Evolutionary conservation across 2,888 invertebrate genomes (phyloP), one percentile per base, ranked within the genome.

Genomic region (Noctuana brunneofusca): DNA sequence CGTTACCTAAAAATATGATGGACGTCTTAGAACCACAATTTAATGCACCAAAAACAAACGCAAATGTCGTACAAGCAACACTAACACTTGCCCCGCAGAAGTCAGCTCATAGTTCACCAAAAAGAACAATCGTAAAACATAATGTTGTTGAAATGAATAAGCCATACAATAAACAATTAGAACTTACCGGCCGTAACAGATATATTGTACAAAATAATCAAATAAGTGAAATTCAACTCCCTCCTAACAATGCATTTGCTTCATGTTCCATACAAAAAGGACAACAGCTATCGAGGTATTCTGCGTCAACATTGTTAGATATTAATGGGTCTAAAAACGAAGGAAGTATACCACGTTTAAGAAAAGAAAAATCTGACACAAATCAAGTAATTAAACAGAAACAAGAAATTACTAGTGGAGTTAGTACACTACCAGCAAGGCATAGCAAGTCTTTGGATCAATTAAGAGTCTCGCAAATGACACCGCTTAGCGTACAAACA

Each of bases 361-460:
- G 77, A 32, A 86, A 81, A 70, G 83, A 86, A n/a, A 83, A 80
- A 70, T 71, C 70, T 32, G 80, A 87, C 67, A 71, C 74, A 20
- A 84, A 80, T 64, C 86, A 87, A 75, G 79, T 78, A 1, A 80
- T 86, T 63, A 80, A 76, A 41, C 85, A 85, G 66, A 87, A 87
- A 75, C 86, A 84, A 71, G 86, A 86, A 80, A 84, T 89, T 41
- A 84, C 82, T 11, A 89, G 87, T 66, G 92, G 92, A 32, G 88
- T 92, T 9, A 93, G 89, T 48, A 93, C 93, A 0, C 77, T 95
- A 49, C 95, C 95, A 0, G 94, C 95, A 0, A 91, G 96, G 62
- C 96, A 97, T 75, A 96, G 96, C 80, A 96, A 96, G 79, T 96
- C 96, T 1, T 83, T 97, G 68, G 97, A 97, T 81, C 96, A 96